Conservation (phyloP, 92 coral and sea anemone genomes). For the Nematostella vectensis region DNA sequence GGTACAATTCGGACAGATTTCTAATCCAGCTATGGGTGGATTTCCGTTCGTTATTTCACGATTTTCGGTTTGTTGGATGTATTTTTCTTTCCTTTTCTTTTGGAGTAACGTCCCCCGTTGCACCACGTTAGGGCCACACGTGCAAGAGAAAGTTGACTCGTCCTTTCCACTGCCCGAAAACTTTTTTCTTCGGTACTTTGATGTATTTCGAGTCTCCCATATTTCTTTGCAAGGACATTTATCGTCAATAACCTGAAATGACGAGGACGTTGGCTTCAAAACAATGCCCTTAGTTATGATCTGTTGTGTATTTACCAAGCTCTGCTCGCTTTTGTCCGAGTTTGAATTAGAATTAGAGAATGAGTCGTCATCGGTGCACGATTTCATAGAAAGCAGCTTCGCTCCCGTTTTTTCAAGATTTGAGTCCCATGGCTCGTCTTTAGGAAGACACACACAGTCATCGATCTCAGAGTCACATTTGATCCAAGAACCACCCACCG, state of each 20-base stretch:
- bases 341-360: not conserved
- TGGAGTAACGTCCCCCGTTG: not conserved
- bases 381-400: not conserved
- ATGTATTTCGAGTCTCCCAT: not conserved
- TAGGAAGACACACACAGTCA: not conserved
- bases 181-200: not conserved
- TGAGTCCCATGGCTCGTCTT: not conserved
- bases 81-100: not conserved
- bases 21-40: not conserved
- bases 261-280: not conserved
- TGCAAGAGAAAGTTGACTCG: not conserved
- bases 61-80: too few species aligned
- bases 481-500: not conserved
- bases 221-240: slow-evolving; percentile 1
- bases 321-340: not conserved
- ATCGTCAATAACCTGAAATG: too few species aligned
- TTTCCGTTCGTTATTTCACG: too few species aligned
- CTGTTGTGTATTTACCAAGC: not conserved
- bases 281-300: not conserved
- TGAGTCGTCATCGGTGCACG: not conserved
- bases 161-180: not conserved
- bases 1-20: not conserved
- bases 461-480: not conserved
- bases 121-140: not conserved
- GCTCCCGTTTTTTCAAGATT: not conserved